A percentile compares a stretch with the other conserved stretches of the same genome.
Evolutionary conservation across 1,140 invertebrate genomes (phyloP).

Genomic region (Scaptomyza graminum): DNA sequence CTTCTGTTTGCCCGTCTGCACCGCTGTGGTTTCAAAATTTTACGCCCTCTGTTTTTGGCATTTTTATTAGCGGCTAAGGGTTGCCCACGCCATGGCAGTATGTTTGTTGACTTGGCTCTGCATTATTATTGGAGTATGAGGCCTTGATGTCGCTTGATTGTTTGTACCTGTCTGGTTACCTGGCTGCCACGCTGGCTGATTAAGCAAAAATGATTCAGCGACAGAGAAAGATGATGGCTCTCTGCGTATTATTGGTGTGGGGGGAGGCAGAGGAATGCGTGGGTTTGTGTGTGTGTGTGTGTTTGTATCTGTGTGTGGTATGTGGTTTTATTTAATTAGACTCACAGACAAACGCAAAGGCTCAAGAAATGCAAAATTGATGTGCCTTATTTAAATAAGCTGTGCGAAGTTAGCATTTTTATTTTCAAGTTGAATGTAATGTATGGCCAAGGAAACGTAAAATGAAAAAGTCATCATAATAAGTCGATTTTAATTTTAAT

Average conservation of each 20-base stretch:
- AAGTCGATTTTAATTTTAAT: no score
- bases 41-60: conserved; percentile 6
- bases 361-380: conserved; percentile 47
- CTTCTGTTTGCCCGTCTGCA: conserved; percentile 55
- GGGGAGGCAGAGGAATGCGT: background rate
- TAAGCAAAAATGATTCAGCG: conserved; percentile 74
- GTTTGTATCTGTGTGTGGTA: conserved; percentile 24
- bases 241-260: conserved; percentile 23
- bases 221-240: conserved; percentile 9
- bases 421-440: conserved; percentile 12
- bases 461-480: no score
- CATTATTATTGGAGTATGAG: background rate
- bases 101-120: background rate
- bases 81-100: background rate
- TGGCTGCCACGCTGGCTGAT: conserved; percentile 61
- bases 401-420: conserved; percentile 40
- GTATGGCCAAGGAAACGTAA: background rate
- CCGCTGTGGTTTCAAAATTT: conserved; percentile 47
- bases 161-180: conserved; percentile 13
- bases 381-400: conserved; percentile 52
- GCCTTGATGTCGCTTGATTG: conserved; percentile 3
- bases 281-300: background rate
- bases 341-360: conserved; percentile 21
- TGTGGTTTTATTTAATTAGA: conserved; percentile 54
- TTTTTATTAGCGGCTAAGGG: conserved; percentile 38